Conservation (phyloP, 2,888 invertebrate genomes). For the Limnephilus marmoratus region DNA sequence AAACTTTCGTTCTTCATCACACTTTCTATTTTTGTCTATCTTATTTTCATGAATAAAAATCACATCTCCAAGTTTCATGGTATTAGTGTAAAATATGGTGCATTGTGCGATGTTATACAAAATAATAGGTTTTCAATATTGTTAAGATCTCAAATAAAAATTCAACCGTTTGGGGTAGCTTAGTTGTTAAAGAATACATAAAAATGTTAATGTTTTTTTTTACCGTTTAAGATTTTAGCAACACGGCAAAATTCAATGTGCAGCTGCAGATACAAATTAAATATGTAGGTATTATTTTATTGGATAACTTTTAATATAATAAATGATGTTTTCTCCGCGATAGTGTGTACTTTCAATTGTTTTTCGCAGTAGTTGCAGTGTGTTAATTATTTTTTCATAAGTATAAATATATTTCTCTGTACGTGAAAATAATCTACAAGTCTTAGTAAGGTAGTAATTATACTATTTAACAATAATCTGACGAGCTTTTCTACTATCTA, state of each 20-base stretch:
- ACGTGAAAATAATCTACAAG: neutral
- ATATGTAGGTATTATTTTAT: neutral
- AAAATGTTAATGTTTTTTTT: neutral
- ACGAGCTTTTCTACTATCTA: constrained; percentile 56
- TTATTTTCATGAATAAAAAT: neutral
- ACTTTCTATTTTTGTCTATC: neutral
- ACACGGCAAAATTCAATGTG: neutral
- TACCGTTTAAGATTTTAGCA: neutral
- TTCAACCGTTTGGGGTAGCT: neutral
- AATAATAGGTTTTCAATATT: neutral
- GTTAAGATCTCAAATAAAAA: neutral
- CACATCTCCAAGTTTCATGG: neutral
- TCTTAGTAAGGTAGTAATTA: constrained; percentile 19
- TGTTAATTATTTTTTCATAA: no score
- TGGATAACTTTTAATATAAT: neutral
- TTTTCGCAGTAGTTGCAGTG: neutral
- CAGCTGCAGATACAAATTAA: neutral
- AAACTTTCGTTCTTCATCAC: neutral
- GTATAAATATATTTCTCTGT: neutral
- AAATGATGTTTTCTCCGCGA: neutral
- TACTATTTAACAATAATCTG: constrained; percentile 44
- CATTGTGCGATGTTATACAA: neutral
- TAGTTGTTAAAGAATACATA: neutral
- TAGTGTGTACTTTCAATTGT: neutral
- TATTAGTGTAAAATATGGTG: neutral